Percentiles rank a stretch among this genome's conserved stretches.
Evolutionary conservation across 1,140 invertebrate genomes (phyloP).

Genomic region (Bradynema listronoti): DNA sequence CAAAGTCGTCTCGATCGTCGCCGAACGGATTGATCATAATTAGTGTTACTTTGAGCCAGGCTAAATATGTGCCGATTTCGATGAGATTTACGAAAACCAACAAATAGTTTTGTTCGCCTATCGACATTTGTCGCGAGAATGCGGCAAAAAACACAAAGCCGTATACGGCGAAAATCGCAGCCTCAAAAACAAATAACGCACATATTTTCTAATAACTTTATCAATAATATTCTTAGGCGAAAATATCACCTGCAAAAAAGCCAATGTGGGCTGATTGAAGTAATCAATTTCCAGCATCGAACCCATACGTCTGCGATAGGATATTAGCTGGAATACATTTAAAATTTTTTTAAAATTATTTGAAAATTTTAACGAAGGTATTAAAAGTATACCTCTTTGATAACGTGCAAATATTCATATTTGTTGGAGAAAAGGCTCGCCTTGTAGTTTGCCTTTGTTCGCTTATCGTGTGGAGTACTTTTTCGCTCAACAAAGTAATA

Average conservation of each 20-base stretch:
- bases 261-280: not conserved
- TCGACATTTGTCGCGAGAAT: not conserved
- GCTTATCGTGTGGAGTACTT: not conserved
- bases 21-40: slow-evolving; percentile 3
- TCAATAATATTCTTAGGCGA: too few species aligned
- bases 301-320: not conserved
- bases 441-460: not conserved
- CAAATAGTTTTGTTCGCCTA: not conserved
- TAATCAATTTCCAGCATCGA: not conserved
- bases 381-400: not conserved
- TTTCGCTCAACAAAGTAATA: not conserved
- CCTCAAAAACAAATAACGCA: too few species aligned
- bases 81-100: not conserved
- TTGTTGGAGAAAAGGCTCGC: not conserved
- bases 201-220: too few species aligned
- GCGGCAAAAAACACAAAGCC: not conserved
- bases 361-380: not conserved
- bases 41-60: not conserved
- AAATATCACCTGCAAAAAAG: not conserved
- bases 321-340: not conserved
- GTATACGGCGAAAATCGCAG: not conserved
- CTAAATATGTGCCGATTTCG: not conserved
- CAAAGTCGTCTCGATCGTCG: not conserved
- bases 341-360: too few species aligned
- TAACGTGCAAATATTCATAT: not conserved